phyloP scores from a whole-genome alignment of 2,113 vertebrate species.

The Motacilla tschutschensis region DNA sequence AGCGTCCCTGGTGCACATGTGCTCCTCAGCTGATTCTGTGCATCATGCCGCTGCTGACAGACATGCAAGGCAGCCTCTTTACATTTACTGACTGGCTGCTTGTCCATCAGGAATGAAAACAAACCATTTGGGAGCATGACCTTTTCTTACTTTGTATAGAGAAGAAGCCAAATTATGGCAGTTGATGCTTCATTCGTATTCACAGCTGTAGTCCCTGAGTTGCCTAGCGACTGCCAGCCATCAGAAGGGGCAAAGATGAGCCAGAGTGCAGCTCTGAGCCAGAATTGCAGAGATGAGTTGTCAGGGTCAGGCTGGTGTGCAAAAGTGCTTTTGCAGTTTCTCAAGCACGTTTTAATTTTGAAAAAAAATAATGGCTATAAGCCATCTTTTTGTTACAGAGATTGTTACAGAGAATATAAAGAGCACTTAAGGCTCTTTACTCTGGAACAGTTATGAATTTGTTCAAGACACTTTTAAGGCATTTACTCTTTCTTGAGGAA shows the following conservation, averaged over 20 bases:
- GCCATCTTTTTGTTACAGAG: neutral
- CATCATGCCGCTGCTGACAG: slow-evolving; percentile 56
- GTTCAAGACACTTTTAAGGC: neutral
- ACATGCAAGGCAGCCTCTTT: neutral
- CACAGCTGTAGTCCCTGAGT: slow-evolving; percentile 32
- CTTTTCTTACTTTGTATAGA: slow-evolving; percentile 5
- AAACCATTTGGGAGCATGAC: slow-evolving; percentile 7
- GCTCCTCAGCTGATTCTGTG: slow-evolving; percentile 66
- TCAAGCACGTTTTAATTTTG: neutral
- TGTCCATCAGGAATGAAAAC: slow-evolving; percentile 58
- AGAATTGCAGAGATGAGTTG: slow-evolving; percentile 26
- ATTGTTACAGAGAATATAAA: neutral
- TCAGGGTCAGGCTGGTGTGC: slow-evolving; percentile 7
- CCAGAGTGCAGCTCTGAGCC: neutral
- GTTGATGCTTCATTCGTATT: slow-evolving; percentile 40
- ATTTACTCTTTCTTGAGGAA: neutral
- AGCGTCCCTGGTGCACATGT: slow-evolving; percentile 10
- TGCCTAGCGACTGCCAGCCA: slow-evolving; percentile 40
- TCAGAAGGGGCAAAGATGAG: neutral
- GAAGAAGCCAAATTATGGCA: slow-evolving; percentile 26
- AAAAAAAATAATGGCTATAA: neutral
- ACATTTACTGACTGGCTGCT: slow-evolving; percentile 43
- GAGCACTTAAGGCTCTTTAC: neutral
- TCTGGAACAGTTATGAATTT: neutral
- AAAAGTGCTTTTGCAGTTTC: slow-evolving; percentile 9